Percentiles rank a stretch among this genome's conserved stretches.
Evolutionary conservation across 64 coral and sea anemone species (phyloP).

Genomic region (Montipora sp.): DNA sequence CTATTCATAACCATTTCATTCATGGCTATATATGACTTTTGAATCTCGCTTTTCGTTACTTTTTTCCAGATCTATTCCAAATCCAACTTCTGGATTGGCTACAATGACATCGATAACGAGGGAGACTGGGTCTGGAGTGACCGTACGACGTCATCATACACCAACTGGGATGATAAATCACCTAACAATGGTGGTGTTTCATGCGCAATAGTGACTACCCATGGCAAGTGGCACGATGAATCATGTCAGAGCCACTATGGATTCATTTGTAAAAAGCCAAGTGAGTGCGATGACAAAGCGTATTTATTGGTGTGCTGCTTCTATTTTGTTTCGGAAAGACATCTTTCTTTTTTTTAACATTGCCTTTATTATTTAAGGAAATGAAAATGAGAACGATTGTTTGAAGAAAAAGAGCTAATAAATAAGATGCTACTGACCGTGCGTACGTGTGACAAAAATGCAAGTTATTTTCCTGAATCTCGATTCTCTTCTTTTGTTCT

Average conservation of each 20-base stretch:
- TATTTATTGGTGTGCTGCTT: not conserved
- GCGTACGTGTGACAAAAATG: too few relatives aligned
- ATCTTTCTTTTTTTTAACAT: not conserved
- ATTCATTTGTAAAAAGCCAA: constrained; percentile 94
- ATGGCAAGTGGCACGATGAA: constrained; percentile 93
- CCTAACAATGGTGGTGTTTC: constrained; percentile 97
- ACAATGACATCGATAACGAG: constrained; percentile 98
- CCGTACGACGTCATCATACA: constrained; percentile 94
- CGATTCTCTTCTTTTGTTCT: too few relatives aligned
- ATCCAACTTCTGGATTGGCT: constrained; percentile 95
- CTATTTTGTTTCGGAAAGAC: not conserved
- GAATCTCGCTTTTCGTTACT: not conserved
- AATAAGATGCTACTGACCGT: too few relatives aligned
- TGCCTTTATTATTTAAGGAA: not conserved
- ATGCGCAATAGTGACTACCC: constrained; percentile 88
- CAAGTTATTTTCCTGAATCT: too few relatives aligned
- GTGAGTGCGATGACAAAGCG: constrained; percentile 43
- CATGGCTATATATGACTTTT: too few relatives aligned
- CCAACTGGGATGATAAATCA: constrained; percentile 98
- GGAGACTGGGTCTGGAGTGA: constrained; percentile 99
- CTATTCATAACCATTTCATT: too few relatives aligned
- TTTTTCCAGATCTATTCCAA: constrained; percentile 87
- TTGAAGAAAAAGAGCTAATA: too few relatives aligned
- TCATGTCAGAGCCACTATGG: constrained; percentile 80
- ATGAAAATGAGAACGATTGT: too few relatives aligned